Evolutionary conservation across 2,888 invertebrate species (phyloP).

Genomic region (Drosophila flavopinicola): DNA sequence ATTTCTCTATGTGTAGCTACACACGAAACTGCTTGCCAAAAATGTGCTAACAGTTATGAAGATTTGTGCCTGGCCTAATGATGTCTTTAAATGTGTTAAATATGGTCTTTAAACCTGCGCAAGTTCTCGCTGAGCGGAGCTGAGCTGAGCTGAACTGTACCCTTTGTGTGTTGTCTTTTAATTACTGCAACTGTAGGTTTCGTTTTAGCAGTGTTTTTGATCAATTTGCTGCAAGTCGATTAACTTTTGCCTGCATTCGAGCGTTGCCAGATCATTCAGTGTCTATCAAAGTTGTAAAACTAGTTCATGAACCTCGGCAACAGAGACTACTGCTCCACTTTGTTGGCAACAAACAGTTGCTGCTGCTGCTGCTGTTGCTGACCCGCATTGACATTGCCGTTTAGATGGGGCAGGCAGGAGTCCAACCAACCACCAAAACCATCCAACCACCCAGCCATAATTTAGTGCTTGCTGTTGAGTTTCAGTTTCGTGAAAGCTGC

Average conservation of each 20-base stretch:
- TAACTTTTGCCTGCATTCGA: not conserved
- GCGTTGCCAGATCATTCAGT: slow-evolving; percentile 18
- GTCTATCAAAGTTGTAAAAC: slow-evolving; percentile 17
- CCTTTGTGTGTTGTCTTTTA: slow-evolving; percentile 34
- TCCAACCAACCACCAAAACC: slow-evolving; percentile 5
- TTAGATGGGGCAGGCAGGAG: slow-evolving; percentile 48
- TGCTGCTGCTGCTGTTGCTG: slow-evolving; percentile 38
- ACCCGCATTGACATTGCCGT: slow-evolving; percentile 65
- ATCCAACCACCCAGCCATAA: slow-evolving; percentile 50
- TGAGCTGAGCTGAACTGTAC: not conserved
- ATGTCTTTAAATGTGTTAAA: slow-evolving; percentile 24
- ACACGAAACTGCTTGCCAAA: slow-evolving; percentile 22
- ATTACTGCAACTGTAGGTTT: slow-evolving; percentile 21
- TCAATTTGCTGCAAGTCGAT: slow-evolving; percentile 8
- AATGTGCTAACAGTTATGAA: slow-evolving; percentile 62
- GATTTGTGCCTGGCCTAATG: slow-evolving; percentile 52
- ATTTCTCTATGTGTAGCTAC: not conserved
- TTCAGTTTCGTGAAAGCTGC: slow-evolving; percentile 73
- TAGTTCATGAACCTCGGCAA: slow-evolving; percentile 14
- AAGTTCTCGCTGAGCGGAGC: not conserved
- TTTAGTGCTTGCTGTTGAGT: slow-evolving; percentile 67
- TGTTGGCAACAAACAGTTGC: slow-evolving; percentile 17
- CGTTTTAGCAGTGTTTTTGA: not conserved
- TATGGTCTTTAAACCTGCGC: slow-evolving; percentile 10
- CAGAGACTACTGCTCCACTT: slow-evolving; percentile 24